phyloP scores from a whole-genome alignment of 2,113 vertebrate species.

The Loxodonta africana region DNA sequence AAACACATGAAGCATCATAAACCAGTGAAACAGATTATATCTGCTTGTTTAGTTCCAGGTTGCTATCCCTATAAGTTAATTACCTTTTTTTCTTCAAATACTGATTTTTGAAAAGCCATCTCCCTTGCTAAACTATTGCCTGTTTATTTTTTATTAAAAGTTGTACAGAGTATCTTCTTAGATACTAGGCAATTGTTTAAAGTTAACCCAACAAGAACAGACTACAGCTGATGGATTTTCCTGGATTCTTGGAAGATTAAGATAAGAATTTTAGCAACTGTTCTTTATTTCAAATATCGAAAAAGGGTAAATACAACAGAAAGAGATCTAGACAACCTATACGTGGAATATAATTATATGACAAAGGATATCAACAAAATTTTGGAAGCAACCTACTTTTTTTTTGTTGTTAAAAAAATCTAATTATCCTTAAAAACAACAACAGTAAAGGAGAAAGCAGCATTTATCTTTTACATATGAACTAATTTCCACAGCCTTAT shows the following conservation, averaged over 20 bases:
- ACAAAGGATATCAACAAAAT: not conserved
- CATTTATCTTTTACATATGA: conserved; percentile 6
- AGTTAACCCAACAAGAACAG: not conserved
- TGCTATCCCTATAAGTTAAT: not conserved
- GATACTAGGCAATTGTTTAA: not conserved
- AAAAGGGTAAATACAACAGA: not conserved
- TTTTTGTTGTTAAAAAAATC: not conserved
- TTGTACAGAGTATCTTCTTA: not conserved
- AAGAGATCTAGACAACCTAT: not conserved
- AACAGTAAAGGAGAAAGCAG: not conserved
- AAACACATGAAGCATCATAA: conserved; percentile 2
- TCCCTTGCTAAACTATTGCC: not conserved
- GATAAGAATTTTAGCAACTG: not conserved
- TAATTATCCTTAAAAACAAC: not conserved
- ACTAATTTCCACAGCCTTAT: conserved; percentile 37
- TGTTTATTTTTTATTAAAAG: conserved; percentile 8
- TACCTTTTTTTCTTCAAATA: not conserved
- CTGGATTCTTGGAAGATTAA: not conserved
- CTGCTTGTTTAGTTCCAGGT: conserved; percentile 4
- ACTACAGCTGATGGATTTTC: not conserved
- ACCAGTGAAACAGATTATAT: not conserved
- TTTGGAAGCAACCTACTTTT: not conserved
- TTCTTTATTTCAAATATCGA: not conserved
- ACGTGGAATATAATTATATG: conserved; percentile 10
- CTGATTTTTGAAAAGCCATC: not conserved